Evolutionary conservation across 1,140 invertebrate species (phyloP).

Genomic region (Sarcophaga peregrina): DNA sequence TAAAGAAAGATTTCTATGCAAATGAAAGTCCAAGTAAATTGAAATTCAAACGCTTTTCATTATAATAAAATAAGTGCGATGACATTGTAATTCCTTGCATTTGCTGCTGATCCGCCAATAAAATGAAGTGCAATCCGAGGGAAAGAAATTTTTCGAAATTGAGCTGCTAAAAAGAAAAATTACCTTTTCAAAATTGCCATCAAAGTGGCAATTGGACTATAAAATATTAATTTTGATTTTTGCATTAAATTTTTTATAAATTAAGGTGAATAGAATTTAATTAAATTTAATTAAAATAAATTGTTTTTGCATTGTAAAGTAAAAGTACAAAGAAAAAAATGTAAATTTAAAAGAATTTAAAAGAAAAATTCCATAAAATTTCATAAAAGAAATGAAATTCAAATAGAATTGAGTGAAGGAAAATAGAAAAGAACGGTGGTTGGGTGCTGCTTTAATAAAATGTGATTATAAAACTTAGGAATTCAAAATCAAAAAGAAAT

Average conservation of each 20-base stretch:
- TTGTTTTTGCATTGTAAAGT: conserved; percentile 5
- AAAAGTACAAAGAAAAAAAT: conserved; percentile 25
- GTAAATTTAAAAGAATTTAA: conserved; percentile 28
- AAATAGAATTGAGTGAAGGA: conserved; percentile 20
- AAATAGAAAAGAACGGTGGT: conserved; percentile 27
- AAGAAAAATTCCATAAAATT: conserved; percentile 7
- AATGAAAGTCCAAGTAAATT: no score
- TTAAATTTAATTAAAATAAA: conserved; percentile 21
- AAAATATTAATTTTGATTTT: not conserved
- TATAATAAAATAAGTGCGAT: no score
- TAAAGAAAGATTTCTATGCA: no score
- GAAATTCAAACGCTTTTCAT: no score
- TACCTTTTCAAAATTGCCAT: conserved; percentile 88
- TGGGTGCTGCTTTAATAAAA: conserved; percentile 12
- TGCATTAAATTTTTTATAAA: conserved; percentile 61
- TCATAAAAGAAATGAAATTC: not conserved
- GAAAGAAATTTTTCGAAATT: not conserved
- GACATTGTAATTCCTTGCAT: no score
- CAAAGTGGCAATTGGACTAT: conserved; percentile 87
- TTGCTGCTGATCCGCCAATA: conserved; percentile 29
- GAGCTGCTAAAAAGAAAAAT: conserved; percentile 56
- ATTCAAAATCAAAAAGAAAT: conserved; percentile 21
- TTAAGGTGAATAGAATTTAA: conserved; percentile 62
- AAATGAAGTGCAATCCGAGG: not conserved
- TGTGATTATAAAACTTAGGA: not conserved